Conservation (phyloP, 2,888 invertebrate species). For the Nephrotoma appendiculata region DNA sequence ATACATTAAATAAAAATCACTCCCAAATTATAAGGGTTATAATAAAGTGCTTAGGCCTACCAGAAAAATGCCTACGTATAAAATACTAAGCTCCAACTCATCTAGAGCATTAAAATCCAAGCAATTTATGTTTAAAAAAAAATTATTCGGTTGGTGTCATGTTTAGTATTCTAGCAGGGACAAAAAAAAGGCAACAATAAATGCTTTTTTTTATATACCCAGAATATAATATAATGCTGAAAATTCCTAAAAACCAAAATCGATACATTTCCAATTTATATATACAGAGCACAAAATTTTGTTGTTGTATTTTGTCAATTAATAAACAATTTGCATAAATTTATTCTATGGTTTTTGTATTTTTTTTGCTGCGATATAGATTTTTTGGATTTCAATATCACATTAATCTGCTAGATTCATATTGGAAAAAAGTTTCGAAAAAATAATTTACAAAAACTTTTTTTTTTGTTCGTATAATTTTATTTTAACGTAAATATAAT, state of each 20-base stretch:
- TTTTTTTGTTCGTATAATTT: not conserved
- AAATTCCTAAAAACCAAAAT: not conserved
- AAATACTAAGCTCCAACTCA: too few species aligned
- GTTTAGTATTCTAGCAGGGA: not conserved
- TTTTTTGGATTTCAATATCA: not conserved
- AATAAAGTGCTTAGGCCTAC: too few species aligned
- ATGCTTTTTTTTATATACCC: not conserved
- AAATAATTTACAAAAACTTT: not conserved
- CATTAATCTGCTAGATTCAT: not conserved
- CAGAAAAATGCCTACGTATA: too few species aligned
- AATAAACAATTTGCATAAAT: not conserved
- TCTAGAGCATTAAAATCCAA: not conserved
- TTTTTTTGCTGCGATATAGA: not conserved
- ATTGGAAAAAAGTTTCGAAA: not conserved
- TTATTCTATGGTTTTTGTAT: not conserved
- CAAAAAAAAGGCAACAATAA: not conserved
- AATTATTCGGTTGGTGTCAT: not conserved
- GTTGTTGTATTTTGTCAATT: not conserved
- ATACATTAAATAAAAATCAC: too few species aligned
- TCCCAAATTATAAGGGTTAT: too few species aligned
- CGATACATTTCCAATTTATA: not conserved
- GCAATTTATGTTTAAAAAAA: not conserved
- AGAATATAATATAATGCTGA: not conserved
- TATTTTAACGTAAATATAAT: not conserved
- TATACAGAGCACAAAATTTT: not conserved